Percentiles rank a stretch among this genome's conserved stretches.
These are phyloP conservation scores for Nomada ruficornis DNA, from an alignment of 2,888 invertebrate genomes.

Conservation along the genomic window DNA sequence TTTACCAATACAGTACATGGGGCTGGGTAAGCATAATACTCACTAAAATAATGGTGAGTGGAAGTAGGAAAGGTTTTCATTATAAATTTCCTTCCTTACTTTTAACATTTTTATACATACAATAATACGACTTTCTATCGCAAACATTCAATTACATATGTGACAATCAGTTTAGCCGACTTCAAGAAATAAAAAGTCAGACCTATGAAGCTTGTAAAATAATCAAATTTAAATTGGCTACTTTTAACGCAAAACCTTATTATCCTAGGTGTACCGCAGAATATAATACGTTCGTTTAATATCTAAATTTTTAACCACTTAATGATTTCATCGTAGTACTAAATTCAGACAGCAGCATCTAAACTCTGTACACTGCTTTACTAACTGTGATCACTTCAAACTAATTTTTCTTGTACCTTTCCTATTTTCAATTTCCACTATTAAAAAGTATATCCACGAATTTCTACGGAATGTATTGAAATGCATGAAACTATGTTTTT, in stretches of 20 bases:
- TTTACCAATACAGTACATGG: slow-evolving; percentile 80
- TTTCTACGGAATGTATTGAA: slow-evolving; percentile 46
- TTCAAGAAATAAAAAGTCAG: background rate
- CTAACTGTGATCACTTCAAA: slow-evolving; percentile 61
- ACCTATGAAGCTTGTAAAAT: background rate
- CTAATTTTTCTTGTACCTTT: slow-evolving; percentile 73
- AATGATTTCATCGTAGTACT: slow-evolving; percentile 43
- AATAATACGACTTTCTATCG: slow-evolving; percentile 10
- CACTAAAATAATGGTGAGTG: slow-evolving; percentile 71
- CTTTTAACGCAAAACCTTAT: no score
- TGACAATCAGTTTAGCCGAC: background rate
- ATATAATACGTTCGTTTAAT: background rate
- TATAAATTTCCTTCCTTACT: slow-evolving; percentile 57
- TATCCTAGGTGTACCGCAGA: no score
- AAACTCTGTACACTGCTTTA: slow-evolving; percentile 58
- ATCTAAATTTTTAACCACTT: slow-evolving; percentile 15
- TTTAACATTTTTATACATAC: slow-evolving; percentile 14
- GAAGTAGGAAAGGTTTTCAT: slow-evolving; percentile 74
- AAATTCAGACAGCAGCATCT: slow-evolving; percentile 25
- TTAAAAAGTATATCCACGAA: slow-evolving; percentile 55
- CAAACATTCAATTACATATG: slow-evolving; percentile 25
- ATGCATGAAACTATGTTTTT: slow-evolving; percentile 33
- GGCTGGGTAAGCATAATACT: slow-evolving; percentile 80
- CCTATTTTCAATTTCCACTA: slow-evolving; percentile 74
- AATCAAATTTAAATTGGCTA: background rate